These are phyloP conservation scores for Imbricaverruca yamaguchii DNA, from an alignment of 2,888 invertebrate genomes.

Conservation along the genomic window DNA sequence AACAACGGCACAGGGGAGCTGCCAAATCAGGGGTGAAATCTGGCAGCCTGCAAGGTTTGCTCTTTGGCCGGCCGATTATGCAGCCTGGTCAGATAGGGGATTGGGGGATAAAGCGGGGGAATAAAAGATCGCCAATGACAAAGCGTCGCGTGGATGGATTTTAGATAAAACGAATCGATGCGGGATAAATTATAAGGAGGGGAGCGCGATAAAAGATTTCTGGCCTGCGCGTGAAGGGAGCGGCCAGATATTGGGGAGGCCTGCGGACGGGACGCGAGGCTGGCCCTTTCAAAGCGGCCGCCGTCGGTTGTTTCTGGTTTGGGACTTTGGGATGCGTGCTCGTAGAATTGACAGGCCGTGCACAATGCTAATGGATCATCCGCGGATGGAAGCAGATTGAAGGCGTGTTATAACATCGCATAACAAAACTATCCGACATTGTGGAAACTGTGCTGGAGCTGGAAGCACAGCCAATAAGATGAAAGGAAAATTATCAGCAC, in stretches of 20 bases:
- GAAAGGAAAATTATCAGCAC: too few species aligned
- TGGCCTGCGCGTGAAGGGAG: not conserved
- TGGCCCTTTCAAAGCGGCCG: not conserved
- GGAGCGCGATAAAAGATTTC: constrained; percentile 11
- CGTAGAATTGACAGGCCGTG: too few species aligned
- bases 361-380: too few species aligned
- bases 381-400: too few species aligned
- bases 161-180: constrained; percentile 22
- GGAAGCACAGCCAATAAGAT: too few species aligned
- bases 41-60: constrained; percentile 14
- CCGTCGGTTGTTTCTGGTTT: not conserved
- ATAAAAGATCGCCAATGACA: constrained; percentile 21
- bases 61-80: constrained; percentile 15
- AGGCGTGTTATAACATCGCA: too few species aligned
- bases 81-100: constrained; percentile 18
- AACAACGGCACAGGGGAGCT: not conserved
- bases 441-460: too few species aligned
- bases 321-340: not conserved
- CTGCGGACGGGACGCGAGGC: not conserved
- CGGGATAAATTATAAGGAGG: constrained; percentile 21
- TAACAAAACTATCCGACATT: too few species aligned
- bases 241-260: not conserved
- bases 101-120: constrained; percentile 18
- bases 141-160: constrained; percentile 21
- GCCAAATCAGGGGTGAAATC: constrained; percentile 21